Evolutionary conservation across 2,888 invertebrate species (phyloP).

Genomic region (Escarpia spicata): DNA sequence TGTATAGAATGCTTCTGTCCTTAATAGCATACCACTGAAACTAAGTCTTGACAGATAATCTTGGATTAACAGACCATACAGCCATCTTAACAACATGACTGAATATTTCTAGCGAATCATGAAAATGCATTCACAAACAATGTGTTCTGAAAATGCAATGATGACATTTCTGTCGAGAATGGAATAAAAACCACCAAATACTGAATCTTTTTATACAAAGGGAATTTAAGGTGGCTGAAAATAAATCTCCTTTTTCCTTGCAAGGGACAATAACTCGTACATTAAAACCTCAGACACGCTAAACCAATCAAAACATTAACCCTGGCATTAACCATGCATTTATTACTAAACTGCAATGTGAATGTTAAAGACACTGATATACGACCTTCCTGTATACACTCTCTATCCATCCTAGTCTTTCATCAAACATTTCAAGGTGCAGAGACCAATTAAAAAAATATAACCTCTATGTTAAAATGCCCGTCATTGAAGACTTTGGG

Average conservation of each 20-base stretch:
- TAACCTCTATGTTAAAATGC: neutral
- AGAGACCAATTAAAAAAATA: neutral
- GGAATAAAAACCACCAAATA: neutral
- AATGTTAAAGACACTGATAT: neutral
- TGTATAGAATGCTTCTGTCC: no score
- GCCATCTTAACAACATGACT: neutral
- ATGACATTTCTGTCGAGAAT: neutral
- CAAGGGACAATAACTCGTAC: neutral
- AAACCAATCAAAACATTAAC: neutral
- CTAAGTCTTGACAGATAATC: no score
- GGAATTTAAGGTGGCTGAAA: neutral
- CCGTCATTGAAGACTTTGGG: neutral
- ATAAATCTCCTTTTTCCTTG: neutral
- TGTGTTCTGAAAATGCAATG: neutral
- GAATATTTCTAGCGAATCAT: neutral
- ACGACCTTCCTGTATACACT: neutral
- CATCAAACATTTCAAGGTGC: neutral
- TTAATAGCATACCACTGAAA: no score
- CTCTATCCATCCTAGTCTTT: neutral
- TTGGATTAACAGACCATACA: no score
- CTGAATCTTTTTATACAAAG: no score
- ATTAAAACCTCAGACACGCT: neutral
- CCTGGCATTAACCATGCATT: neutral
- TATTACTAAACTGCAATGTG: neutral
- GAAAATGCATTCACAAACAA: neutral